Percentiles rank a stretch among this genome's conserved stretches.
phyloP scores from a whole-genome alignment of 2,797 vertebrate species.

The Telmatherina bonti region DNA sequence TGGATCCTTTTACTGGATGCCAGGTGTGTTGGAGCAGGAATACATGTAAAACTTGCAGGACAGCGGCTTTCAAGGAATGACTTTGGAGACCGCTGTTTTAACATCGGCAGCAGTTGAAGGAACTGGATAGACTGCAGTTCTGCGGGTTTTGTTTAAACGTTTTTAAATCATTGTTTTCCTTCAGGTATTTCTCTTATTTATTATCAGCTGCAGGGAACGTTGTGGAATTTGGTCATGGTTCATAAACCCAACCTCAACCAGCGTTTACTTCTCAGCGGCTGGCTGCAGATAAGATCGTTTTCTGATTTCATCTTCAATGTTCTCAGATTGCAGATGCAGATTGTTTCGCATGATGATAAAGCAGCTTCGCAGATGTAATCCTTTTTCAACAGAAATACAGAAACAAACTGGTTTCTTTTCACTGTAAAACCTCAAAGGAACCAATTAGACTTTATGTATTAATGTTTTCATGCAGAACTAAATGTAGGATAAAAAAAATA shows the following conservation, averaged over 20 bases:
- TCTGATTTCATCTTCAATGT: not conserved
- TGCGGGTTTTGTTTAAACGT: not conserved
- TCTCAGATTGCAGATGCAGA: too few species aligned
- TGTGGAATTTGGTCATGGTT: too few species aligned
- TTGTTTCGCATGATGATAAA: not conserved
- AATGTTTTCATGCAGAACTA: not conserved
- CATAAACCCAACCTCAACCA: not conserved
- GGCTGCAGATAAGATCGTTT: not conserved
- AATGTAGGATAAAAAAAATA: not conserved
- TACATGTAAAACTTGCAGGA: too few species aligned
- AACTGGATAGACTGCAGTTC: not conserved
- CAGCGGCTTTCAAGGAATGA: too few species aligned
- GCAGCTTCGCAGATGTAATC: not conserved
- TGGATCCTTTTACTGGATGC: too few species aligned
- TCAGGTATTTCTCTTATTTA: not conserved
- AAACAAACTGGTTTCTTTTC: not conserved
- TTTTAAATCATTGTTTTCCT: not conserved
- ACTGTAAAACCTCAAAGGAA: not conserved
- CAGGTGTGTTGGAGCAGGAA: too few species aligned
- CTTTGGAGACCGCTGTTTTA: not conserved
- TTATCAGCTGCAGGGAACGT: not conserved
- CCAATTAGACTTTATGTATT: not conserved
- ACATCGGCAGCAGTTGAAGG: not conserved
- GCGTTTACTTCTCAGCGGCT: not conserved
- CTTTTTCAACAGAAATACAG: not conserved